Conservation (phyloP, 1,140 invertebrate genomes). For the Antheraea mylitta region DNA sequence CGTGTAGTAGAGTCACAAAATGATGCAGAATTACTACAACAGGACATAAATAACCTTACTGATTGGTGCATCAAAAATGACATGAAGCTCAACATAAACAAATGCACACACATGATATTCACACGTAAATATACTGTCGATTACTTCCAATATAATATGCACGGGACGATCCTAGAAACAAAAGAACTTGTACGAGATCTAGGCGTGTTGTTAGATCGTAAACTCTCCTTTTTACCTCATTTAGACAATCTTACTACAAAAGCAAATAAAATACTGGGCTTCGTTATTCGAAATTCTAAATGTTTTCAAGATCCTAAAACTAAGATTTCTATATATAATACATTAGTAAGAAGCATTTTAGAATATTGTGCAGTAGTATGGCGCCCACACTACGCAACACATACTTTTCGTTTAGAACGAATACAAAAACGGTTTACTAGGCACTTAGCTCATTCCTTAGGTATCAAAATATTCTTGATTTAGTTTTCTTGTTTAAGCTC, state of each 20-base stretch:
- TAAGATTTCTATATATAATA: constrained; percentile 9
- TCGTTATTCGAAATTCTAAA: constrained; percentile 11
- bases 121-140: constrained; percentile 7
- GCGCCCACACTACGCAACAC: constrained; percentile 24
- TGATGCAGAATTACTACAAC: constrained; percentile 13
- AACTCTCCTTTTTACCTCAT: constrained; percentile 13
- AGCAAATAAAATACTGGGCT: not conserved
- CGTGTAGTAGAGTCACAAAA: constrained; percentile 6
- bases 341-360: constrained; percentile 7
- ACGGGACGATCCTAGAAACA: constrained; percentile 4
- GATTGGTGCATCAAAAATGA: constrained; percentile 17
- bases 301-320: constrained; percentile 1
- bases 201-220: constrained; percentile 32
- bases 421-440: constrained; percentile 26
- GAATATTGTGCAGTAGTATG: constrained; percentile 23
- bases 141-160: constrained; percentile 16
- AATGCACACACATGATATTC: constrained; percentile 14
- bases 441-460: constrained; percentile 7
- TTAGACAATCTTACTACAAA: constrained; percentile 5
- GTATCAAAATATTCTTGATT: too few relatives aligned
- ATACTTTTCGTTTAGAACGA: constrained; percentile 19
- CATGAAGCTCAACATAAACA: constrained; percentile 13
- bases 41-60: constrained; percentile 13
- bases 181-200: constrained; percentile 10
- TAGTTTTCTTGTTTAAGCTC: too few relatives aligned